Conservation (phyloP, 2,888 invertebrate genomes). For the Malthinus seriepunctatus region DNA sequence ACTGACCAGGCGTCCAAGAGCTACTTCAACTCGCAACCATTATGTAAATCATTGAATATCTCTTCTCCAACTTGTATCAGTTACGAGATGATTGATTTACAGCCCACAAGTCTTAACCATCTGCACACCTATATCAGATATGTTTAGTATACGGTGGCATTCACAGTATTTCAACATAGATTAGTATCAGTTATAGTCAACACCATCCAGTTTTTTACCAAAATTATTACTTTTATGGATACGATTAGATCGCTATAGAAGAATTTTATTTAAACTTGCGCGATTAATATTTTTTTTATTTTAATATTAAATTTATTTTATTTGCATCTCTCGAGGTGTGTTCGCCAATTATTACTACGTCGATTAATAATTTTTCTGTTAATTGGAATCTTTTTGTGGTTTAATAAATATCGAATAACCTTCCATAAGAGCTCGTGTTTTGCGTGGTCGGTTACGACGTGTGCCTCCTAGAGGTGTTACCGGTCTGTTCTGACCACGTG, state of each 20-base stretch:
- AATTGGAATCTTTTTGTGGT: no score
- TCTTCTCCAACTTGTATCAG: slow-evolving; percentile 41
- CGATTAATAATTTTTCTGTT: no score
- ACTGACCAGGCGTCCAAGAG: slow-evolving; percentile 36
- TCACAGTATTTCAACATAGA: slow-evolving; percentile 38
- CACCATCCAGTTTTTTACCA: slow-evolving; percentile 25
- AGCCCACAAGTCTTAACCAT: slow-evolving; percentile 33
- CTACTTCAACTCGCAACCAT: slow-evolving; percentile 41
- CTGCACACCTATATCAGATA: slow-evolving; percentile 30
- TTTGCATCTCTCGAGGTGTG: no score
- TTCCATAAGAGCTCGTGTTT: no score
- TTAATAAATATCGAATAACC: no score
- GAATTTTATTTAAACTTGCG: no score
- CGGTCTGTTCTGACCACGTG: slow-evolving; percentile 24
- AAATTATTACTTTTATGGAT: slow-evolving; percentile 25
- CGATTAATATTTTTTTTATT: no score
- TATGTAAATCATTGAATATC: slow-evolving; percentile 43
- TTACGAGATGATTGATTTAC: slow-evolving; percentile 46
- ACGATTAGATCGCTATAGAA: slow-evolving; percentile 18
- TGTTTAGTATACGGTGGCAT: slow-evolving; percentile 39
- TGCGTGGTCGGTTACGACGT: slow-evolving; percentile 28
- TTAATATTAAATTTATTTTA: no score
- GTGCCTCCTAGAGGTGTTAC: slow-evolving; percentile 29
- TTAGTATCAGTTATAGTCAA: slow-evolving; percentile 34
- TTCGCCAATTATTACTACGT: no score